Evolutionary conservation across 2,797 vertebrate species (phyloP).

Genomic region (Manis crassicaudata): DNA sequence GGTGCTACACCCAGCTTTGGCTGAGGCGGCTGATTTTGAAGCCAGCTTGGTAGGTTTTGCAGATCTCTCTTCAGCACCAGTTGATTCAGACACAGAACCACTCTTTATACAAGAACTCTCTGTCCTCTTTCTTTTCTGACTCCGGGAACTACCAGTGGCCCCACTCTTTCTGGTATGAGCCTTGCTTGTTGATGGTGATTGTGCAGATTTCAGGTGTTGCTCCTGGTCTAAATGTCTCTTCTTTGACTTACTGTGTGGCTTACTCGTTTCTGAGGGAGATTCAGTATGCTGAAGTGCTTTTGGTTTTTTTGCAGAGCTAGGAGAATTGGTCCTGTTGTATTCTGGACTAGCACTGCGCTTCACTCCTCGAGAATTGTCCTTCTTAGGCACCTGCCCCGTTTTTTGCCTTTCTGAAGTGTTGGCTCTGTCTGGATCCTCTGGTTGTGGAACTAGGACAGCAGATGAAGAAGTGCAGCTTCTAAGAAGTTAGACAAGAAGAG

Average conservation of each 20-base stretch:
- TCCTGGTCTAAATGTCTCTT: conserved; percentile 95
- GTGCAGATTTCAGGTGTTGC: conserved; percentile 87
- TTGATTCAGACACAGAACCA: conserved; percentile 93
- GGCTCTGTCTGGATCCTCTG: conserved; percentile 94
- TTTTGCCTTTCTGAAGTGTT: conserved; percentile 94
- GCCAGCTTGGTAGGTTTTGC: conserved; percentile 99
- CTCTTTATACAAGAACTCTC: conserved; percentile 94
- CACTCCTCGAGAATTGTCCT: conserved; percentile 93
- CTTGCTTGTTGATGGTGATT: conserved; percentile 93
- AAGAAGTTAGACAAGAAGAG: conserved; percentile 82
- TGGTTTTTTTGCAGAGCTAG: conserved; percentile 96
- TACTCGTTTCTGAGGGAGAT: conserved; percentile 89
- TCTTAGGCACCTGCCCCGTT: conserved; percentile 94
- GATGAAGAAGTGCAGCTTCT: conserved; percentile 96
- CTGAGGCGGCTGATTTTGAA: conserved; percentile 99
- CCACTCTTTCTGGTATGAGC: conserved; percentile 95
- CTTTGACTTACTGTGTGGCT: conserved; percentile 93
- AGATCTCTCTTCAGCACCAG: conserved; percentile 96
- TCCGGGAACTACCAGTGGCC: conserved; percentile 91
- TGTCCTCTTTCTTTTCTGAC: conserved; percentile 98
- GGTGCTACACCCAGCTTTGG: conserved; percentile 99
- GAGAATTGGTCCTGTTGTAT: conserved; percentile 94
- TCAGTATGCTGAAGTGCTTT: conserved; percentile 92
- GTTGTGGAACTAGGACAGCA: conserved; percentile 92
- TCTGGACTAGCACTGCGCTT: conserved; percentile 97